Evolutionary conservation across 1,140 invertebrate genomes (phyloP).

Genomic region (Ctenoplectra terminalis): DNA sequence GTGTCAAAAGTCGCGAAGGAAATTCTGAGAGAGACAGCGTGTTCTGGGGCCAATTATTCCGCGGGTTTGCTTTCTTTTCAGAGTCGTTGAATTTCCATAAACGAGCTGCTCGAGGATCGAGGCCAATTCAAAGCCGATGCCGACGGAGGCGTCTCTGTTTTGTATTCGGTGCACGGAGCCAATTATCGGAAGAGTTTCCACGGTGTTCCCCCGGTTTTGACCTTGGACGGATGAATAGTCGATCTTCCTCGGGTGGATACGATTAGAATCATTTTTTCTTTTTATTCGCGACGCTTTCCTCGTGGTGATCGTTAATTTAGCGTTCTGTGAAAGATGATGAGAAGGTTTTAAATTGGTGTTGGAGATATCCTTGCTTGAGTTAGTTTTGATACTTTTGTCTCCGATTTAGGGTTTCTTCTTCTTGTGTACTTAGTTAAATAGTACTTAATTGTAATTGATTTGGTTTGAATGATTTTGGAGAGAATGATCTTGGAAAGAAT

Average conservation of each 20-base stretch:
- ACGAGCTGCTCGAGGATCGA: background rate
- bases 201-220: slow-evolving; percentile 1
- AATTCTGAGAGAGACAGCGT: background rate
- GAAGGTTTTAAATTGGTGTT: too few species aligned
- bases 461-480: too few species aligned
- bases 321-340: too few species aligned
- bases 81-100: background rate
- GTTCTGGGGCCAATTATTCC: background rate
- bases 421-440: too few species aligned
- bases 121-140: slow-evolving; percentile 19
- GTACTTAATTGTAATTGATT: too few species aligned
- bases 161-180: slow-evolving; percentile 34
- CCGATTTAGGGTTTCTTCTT: too few species aligned
- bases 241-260: slow-evolving; percentile 15
- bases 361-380: too few species aligned
- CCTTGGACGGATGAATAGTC: slow-evolving; percentile 47
- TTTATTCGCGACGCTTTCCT: background rate
- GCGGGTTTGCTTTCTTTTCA: too few species aligned
- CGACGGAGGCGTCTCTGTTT: slow-evolving; percentile 1
- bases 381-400: too few species aligned
- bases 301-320: background rate
- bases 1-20: background rate
- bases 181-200: slow-evolving; percentile 49
- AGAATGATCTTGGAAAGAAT: too few species aligned
- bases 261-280: slow-evolving; percentile 40